Base-by-base conservation (phyloP, 2,113 vertebrate genomes). In the Riparia riparia region DNA sequence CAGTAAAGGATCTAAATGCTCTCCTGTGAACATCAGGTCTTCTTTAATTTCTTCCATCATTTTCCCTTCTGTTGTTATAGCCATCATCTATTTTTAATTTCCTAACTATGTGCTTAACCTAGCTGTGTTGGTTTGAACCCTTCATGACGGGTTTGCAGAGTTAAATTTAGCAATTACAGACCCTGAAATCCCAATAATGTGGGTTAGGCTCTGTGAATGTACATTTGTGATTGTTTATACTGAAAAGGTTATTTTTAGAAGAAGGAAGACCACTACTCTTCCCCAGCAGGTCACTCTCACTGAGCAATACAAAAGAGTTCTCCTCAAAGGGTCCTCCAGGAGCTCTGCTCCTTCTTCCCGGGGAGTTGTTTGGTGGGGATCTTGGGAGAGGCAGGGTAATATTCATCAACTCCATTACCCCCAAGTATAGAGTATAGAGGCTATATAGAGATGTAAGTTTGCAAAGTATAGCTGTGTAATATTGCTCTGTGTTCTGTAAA, bases 141-240 rank as follows among this genome's bases (percentile, higher is more conserved):
- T 63, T 85, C 61, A 26, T 65, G 44, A 58, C 66, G 39, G 29
- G 6, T 71, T 91, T 82, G 21, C 50, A 56, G 71, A 39, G 34
- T 90, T 93, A 88, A 86, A 83, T 73, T 91, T 42, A 88, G 64
- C 82, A 94, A 72, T 90, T 88, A 65, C 32, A 90, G 39, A 49
- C 32, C 19, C 31, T 86, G 56, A 47, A 68, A 42, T 47, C 25
- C 31, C 45, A 61, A 61, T 82, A 82, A 50, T 6, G 25, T 58
- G 9, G 1, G 8, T 47, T 66, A 83, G 50, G 24, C 34, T 47
- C 49, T n/a, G 17, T 73, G 22, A 90, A 65, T 25, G 14, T 58
- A 49, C 17, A 32, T 80, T 73, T 70, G 14, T 77, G 54, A 57
- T 72, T 70, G 13, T 77, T 95, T 86, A 37, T 70, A 50, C 28